These are phyloP conservation scores for Athene noctua DNA, from an alignment of 2,113 vertebrate genomes.

Conservation along the genomic window DNA sequence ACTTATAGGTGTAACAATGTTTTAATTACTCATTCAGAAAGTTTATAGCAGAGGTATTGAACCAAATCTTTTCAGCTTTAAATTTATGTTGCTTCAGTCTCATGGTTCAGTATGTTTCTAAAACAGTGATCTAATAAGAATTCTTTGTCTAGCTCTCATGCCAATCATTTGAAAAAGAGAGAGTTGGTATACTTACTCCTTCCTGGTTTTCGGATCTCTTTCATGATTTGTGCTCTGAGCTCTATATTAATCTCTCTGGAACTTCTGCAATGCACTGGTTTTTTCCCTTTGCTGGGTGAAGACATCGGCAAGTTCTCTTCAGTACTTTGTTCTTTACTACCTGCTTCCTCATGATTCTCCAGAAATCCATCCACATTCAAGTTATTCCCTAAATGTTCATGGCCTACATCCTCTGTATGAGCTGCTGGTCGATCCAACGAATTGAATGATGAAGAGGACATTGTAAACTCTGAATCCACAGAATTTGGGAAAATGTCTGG, in stretches of 20 bases:
- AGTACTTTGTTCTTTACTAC: constrained; percentile 66
- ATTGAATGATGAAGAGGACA: constrained; percentile 59
- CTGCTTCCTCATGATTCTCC: constrained; percentile 67
- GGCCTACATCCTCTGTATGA: constrained; percentile 65
- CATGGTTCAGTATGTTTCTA: background rate
- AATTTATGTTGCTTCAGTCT: background rate
- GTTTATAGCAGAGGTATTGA: background rate
- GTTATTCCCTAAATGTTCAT: constrained; percentile 72
- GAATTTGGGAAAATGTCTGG: constrained; percentile 63
- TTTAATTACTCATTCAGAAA: background rate
- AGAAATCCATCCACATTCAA: constrained; percentile 62
- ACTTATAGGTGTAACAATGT: background rate
- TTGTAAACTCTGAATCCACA: constrained; percentile 69
- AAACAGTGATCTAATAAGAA: background rate
- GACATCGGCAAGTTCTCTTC: constrained; percentile 74
- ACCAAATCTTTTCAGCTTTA: background rate
- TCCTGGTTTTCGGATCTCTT: constrained; percentile 94
- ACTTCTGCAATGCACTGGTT: constrained; percentile 78
- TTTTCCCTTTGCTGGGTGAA: constrained; percentile 82
- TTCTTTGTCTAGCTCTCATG: background rate
- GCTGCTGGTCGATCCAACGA: constrained; percentile 69
- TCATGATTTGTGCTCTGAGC: constrained; percentile 88
- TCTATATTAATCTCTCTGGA: constrained; percentile 87
- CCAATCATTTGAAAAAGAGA: background rate
- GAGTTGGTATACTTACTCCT: constrained; percentile 81